A percentile compares a stretch with the other conserved stretches of the same genome.
These are phyloP conservation scores for Drosophila nikananu DNA, from an alignment of 1,140 invertebrate species.

Conservation along the genomic window DNA sequence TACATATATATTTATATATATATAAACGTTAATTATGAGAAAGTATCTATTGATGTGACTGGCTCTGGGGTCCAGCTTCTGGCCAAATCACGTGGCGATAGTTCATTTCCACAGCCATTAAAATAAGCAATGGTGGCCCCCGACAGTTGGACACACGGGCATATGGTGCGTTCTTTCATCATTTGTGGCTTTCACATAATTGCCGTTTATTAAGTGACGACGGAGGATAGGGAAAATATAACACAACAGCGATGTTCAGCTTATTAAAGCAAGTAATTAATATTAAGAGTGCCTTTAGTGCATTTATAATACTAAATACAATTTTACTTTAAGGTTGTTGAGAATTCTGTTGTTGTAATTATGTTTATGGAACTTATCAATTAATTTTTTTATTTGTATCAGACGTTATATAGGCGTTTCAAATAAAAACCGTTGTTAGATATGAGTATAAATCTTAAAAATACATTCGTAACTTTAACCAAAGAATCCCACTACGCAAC, in stretches of 20 bases:
- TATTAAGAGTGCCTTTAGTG: not conserved
- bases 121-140: slow-evolving; percentile 61
- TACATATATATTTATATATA: too few relatives aligned
- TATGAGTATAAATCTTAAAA: not conserved
- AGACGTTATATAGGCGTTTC: not conserved
- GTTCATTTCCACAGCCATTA: slow-evolving; percentile 73
- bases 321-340: not conserved
- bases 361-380: not conserved
- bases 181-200: slow-evolving; percentile 57
- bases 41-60: slow-evolving; percentile 74
- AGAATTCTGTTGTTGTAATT: not conserved
- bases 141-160: slow-evolving; percentile 36
- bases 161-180: slow-evolving; percentile 46
- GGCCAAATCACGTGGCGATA: slow-evolving; percentile 69
- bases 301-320: not conserved
- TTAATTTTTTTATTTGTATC: not conserved
- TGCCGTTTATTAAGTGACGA: slow-evolving; percentile 53
- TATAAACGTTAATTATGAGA: slow-evolving; percentile 66
- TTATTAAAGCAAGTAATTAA: not conserved
- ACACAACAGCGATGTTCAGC: not conserved
- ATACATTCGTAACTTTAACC: not conserved
- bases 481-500: not conserved
- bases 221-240: slow-evolving; percentile 6
- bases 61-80: slow-evolving; percentile 23
- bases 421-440: too few relatives aligned